Evolutionary conservation across 2,113 vertebrate genomes (phyloP).

Genomic region (Lota lota): DNA sequence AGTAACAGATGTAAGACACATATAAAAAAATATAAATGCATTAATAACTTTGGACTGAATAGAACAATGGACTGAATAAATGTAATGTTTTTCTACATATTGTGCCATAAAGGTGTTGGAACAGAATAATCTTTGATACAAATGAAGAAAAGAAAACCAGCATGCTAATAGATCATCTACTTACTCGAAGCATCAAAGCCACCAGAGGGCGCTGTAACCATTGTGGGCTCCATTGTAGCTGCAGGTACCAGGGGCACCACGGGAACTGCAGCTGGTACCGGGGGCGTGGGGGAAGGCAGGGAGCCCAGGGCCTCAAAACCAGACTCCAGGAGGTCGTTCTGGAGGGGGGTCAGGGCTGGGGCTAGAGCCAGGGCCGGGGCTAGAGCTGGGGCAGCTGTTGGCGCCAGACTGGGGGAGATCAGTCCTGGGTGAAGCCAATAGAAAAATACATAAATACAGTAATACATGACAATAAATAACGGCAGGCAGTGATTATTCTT

Average conservation of each 20-base stretch:
- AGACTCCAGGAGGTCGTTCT: slow-evolving; percentile 79
- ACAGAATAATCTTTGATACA: no score
- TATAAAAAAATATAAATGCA: no score
- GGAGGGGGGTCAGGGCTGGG: slow-evolving; percentile 64
- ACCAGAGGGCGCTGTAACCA: slow-evolving; percentile 69
- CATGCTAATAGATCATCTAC: slow-evolving; percentile 8
- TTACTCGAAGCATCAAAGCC: slow-evolving; percentile 92
- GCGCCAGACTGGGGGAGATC: slow-evolving; percentile 67
- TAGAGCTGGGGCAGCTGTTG: slow-evolving; percentile 52
- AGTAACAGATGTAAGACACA: no score
- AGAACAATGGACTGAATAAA: no score
- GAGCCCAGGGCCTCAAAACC: slow-evolving; percentile 62
- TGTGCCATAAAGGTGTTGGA: no score
- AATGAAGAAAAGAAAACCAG: background rate
- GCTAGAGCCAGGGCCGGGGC: slow-evolving; percentile 73
- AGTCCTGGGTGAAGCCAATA: slow-evolving; percentile 53
- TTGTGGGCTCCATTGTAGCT: slow-evolving; percentile 34
- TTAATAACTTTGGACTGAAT: no score
- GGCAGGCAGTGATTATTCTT: no score
- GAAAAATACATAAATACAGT: background rate
- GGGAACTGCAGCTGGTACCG: slow-evolving; percentile 31
- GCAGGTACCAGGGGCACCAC: slow-evolving; percentile 26
- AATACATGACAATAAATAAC: no score
- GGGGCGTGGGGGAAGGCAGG: slow-evolving; percentile 41
- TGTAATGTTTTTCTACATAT: no score